Base-by-base conservation (phyloP, 2,888 invertebrate species). In the Laspeyria flexula region DNA sequence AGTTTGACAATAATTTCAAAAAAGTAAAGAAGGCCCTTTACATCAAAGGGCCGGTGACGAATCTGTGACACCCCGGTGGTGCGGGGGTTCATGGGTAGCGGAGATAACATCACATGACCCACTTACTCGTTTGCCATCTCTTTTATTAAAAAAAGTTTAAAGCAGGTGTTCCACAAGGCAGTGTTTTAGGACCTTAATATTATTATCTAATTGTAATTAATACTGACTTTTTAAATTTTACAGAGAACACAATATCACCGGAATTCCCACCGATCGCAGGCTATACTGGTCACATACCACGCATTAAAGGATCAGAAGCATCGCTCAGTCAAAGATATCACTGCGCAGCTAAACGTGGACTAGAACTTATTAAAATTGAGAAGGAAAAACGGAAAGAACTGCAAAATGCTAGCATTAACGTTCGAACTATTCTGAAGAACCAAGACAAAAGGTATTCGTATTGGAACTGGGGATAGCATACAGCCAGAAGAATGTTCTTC, bases 211-310 rank as follows among this genome's bases (percentile, higher is more conserved):
- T n/a, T n/a, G n/a, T n/a, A n/a, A n/a, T n/a, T n/a, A 38, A 21
- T 4, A 16, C 27, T 31, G 23, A 1, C n/a, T 30, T 43, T 43
- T 31, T 39, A 45, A 39, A 56, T 50, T 86, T 90, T 46, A 11
- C 89, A 95, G 95, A 94, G 68, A 94, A 94, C 81, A 92, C 94
- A 58, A 92, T 94, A 77, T 94, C 95, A 5, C 93, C 95, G 0
- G 95, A 95, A 74, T 93, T 93, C 66, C 95, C 95, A 13, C 95
- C 95, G 11, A 95, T 95, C 67, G 94, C 95, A 0, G 95, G 96
- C 6, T 95, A 96, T 81, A 95, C 96, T 0, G 96, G 95, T 2
- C 95, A 95, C 76, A 95, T 96, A 54, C 95, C 95, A 2, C 91
- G 95, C 37, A 94, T 95, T 43, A 94, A 93, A 72, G 94, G 95